phyloP scores from a whole-genome alignment of 2,113 vertebrate species.

The Narcine bancroftii region DNA sequence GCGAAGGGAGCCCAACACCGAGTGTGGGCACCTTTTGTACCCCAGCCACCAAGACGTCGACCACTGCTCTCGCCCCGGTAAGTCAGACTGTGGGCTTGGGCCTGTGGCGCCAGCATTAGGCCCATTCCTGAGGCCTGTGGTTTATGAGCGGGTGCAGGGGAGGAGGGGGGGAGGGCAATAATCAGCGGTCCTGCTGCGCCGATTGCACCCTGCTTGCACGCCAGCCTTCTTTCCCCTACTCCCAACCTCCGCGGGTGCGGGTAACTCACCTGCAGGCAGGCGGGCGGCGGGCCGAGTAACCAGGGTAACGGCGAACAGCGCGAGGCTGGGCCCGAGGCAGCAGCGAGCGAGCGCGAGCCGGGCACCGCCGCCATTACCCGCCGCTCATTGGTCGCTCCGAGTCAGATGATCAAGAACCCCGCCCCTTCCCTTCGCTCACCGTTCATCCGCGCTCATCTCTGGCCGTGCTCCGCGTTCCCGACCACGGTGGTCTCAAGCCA shows the following conservation, averaged over 20 bases:
- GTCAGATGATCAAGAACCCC: neutral
- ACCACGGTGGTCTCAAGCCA: neutral
- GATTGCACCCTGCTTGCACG: neutral
- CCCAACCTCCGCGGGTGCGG: neutral
- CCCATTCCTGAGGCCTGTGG: neutral
- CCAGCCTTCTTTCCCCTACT: neutral
- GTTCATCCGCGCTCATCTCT: neutral
- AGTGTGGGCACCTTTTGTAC: too few species aligned
- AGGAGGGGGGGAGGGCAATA: neutral
- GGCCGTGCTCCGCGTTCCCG: neutral
- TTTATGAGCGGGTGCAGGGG: neutral
- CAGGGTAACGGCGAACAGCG: conserved; percentile 29
- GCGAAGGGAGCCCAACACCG: too few species aligned
- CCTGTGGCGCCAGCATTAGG: neutral
- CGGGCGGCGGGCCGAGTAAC: neutral
- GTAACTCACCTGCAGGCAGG: neutral
- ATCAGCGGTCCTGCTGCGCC: neutral
- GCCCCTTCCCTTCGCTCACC: neutral
- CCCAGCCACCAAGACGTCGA: too few species aligned
- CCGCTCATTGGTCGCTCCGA: neutral
- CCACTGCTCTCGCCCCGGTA: too few species aligned
- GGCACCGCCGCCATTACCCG: conserved; percentile 27
- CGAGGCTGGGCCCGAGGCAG: conserved; percentile 25
- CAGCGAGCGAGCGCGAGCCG: conserved; percentile 32
- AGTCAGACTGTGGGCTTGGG: neutral